phyloP scores from a whole-genome alignment of 2,888 invertebrate species.

The Meiosimyza platycephala region DNA sequence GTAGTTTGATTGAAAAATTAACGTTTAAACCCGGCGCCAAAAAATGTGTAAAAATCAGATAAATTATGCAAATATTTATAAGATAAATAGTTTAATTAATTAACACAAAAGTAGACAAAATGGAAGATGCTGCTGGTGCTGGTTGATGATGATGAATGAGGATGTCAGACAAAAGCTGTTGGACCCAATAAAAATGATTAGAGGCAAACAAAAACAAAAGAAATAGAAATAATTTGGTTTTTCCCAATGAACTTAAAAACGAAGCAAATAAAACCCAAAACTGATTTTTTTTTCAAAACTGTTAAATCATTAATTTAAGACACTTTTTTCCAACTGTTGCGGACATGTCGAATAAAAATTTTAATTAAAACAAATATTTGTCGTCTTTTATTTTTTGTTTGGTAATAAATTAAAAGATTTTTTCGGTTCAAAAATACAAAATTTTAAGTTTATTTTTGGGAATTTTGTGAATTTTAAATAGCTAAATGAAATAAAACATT shows the following conservation, averaged over 20 bases:
- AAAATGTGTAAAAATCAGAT: slow-evolving; percentile 6
- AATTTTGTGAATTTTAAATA: slow-evolving; percentile 9
- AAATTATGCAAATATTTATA: slow-evolving; percentile 3
- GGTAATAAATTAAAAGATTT: background rate
- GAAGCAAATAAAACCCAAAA: background rate
- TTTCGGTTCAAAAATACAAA: no score
- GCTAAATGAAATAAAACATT: background rate
- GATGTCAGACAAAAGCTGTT: no score
- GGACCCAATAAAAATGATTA: background rate
- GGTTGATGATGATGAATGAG: no score
- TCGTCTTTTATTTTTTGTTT: background rate
- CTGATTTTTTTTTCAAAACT: no score
- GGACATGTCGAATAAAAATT: no score
- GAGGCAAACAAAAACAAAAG: background rate
- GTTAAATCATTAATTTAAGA: no score
- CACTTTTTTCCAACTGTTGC: no score
- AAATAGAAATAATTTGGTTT: background rate
- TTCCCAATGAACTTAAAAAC: background rate
- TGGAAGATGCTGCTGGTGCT: background rate
- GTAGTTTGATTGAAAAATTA: no score
- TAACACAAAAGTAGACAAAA: background rate
- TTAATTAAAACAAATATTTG: background rate
- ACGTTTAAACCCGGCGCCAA: background rate
- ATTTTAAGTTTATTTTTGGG: background rate
- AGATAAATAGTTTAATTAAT: slow-evolving; percentile 17